Evolutionary conservation across 2,113 vertebrate genomes (phyloP), one percentile per base, ranked within the genome.

Genomic region (Larimichthys polyactis): DNA sequence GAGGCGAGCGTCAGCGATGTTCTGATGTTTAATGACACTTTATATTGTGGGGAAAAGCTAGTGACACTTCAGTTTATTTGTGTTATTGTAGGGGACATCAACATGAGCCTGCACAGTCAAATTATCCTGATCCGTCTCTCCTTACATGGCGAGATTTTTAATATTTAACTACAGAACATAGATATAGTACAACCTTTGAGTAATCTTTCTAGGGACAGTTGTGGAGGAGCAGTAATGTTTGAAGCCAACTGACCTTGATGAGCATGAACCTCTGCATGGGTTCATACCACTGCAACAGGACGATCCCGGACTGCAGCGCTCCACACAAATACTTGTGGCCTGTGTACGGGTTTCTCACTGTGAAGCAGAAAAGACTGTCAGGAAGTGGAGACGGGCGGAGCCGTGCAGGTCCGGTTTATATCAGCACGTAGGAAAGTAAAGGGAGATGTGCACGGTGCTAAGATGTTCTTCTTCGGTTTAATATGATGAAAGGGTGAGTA

Each of bases 181-280:
- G 12, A 58, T 7, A 40, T 2, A 40, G 14, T 19, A 58, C 16
- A 71, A 71, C 43, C 1, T 4, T 75, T 10, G 1, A 43, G 32
- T 40, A 54, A 54, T 32, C 1, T 7, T 27, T 40, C 20, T 14
- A 5, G 14, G 14, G 4, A 58, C 0, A 20, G 16, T 32, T 74
- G 29, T 52, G 59, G 46, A 74, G 4, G 9, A 40, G 40, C 7
- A 62, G 49, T 24, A 17, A 44, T 15, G 14, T n/a, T n/a, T n/a
- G n/a, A n/a, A n/a, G n/a, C 4, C 4, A 57, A 79, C 92, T 84
- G 87, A 99, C 98, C 97, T 98, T 99, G 92, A 99, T 98, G 86
- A 99, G 96, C 98, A 99, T 99, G 89, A 99, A 99, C 91, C 97
- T 99, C 94, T 99, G 97, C 98, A 99, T 99, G 51, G 98, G 98